Conservation (phyloP, 2,113 vertebrate species). For the Megatriorchis doriae region DNA sequence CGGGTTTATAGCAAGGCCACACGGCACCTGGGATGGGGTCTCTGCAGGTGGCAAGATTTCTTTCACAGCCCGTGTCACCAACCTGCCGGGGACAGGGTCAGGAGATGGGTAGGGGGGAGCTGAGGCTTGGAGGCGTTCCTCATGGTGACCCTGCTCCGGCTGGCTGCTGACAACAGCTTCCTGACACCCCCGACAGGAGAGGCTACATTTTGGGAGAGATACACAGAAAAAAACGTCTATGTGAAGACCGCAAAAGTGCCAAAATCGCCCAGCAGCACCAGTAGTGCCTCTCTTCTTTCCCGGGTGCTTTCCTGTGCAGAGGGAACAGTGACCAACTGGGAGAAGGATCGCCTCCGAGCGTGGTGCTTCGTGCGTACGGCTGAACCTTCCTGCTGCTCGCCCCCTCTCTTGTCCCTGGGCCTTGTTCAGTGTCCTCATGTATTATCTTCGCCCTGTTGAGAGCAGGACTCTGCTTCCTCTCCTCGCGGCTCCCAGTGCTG, state of each 20-base stretch:
- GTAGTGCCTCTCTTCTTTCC: neutral
- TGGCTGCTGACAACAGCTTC: neutral
- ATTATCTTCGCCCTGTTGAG: neutral
- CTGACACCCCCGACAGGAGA: neutral
- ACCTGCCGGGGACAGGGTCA: neutral
- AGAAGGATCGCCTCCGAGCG: neutral
- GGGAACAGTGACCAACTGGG: neutral
- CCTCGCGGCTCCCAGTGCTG: neutral
- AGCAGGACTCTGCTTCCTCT: neutral
- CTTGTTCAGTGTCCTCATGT: neutral
- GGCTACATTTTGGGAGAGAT: neutral
- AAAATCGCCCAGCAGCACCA: neutral
- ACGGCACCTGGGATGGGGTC: neutral
- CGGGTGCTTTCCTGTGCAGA: neutral
- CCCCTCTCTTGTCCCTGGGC: neutral
- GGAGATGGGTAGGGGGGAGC: neutral
- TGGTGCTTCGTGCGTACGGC: neutral
- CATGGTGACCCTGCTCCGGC: neutral
- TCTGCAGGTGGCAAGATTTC: neutral
- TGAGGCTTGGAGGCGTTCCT: neutral
- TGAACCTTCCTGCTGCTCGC: neutral
- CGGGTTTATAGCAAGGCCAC: neutral
- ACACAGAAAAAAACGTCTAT: fast-evolving
- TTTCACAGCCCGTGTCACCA: neutral
- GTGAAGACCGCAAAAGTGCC: neutral